These are phyloP conservation scores for Seriola dumerili DNA, from an alignment of 2,113 vertebrate genomes.

Conservation along the genomic window DNA sequence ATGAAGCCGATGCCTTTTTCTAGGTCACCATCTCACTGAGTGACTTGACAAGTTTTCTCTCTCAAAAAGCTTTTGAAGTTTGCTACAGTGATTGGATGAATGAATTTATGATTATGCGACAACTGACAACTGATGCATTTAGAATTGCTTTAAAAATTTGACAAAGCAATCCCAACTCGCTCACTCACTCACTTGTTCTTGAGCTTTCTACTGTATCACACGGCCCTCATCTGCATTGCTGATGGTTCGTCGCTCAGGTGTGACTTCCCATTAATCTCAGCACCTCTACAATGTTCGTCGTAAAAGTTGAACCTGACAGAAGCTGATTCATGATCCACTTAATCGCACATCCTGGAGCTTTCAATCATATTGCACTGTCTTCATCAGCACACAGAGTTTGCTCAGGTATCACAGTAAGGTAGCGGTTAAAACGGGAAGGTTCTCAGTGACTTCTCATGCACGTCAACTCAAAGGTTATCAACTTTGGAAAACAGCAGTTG, in stretches of 20 bases:
- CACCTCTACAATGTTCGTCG: background rate
- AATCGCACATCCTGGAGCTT: background rate
- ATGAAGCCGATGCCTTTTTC: conserved; percentile 61
- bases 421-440: too few relatives aligned
- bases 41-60: conserved; percentile 65
- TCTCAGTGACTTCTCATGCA: background rate
- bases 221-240: background rate
- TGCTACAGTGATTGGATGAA: conserved; percentile 43
- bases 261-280: background rate
- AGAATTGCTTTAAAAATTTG: conserved; percentile 15
- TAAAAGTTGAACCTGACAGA: background rate
- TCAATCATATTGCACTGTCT: background rate
- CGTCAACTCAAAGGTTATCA: background rate
- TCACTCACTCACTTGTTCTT: conserved; percentile 4
- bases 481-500: background rate
- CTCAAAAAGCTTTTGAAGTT: conserved; percentile 65
- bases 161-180: conserved; percentile 7
- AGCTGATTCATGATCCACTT: background rate
- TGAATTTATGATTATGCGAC: conserved; percentile 38
- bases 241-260: background rate
- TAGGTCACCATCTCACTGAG: conserved; percentile 70
- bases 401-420: background rate
- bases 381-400: background rate
- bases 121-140: conserved; percentile 35
- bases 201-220: background rate